These are phyloP conservation scores for Craseonycteris thonglongyai DNA, from an alignment of 2,113 vertebrate genomes.

Conservation along the genomic window DNA sequence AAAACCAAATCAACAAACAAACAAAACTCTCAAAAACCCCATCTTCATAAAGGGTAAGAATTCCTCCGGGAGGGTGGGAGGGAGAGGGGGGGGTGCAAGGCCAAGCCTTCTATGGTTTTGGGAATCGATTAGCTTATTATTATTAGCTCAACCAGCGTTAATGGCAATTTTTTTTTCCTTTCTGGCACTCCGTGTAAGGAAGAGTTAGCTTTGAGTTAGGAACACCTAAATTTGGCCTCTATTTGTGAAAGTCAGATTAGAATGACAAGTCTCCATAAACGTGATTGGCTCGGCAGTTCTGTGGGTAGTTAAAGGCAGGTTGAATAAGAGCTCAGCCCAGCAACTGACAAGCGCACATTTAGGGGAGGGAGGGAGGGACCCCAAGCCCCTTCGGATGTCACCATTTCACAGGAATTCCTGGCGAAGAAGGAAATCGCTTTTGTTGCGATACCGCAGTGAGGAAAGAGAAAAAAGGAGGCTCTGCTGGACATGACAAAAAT, in stretches of 20 bases:
- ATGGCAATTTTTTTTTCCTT: background rate
- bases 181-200: background rate
- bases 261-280: background rate
- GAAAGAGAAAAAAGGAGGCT: background rate
- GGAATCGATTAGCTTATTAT: background rate
- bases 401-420: background rate
- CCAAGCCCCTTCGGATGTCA: background rate
- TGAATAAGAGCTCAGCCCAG: background rate
- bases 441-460: slow-evolving; percentile 36
- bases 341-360: background rate
- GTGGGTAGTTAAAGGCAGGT: background rate
- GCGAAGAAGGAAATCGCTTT: background rate
- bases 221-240: background rate
- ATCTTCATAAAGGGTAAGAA: background rate
- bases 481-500: slow-evolving; percentile 28
- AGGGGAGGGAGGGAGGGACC: background rate
- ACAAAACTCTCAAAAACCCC: background rate
- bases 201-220: slow-evolving; percentile 30
- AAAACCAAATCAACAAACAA: background rate
- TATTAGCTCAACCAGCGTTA: background rate
- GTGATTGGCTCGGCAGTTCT: background rate
- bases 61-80: background rate
- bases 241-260: slow-evolving; percentile 55
- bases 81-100: background rate
- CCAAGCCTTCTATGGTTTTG: background rate